These are phyloP conservation scores for Ganaspis brasiliensis DNA, from an alignment of 2,888 invertebrate genomes.

Conservation along the genomic window DNA sequence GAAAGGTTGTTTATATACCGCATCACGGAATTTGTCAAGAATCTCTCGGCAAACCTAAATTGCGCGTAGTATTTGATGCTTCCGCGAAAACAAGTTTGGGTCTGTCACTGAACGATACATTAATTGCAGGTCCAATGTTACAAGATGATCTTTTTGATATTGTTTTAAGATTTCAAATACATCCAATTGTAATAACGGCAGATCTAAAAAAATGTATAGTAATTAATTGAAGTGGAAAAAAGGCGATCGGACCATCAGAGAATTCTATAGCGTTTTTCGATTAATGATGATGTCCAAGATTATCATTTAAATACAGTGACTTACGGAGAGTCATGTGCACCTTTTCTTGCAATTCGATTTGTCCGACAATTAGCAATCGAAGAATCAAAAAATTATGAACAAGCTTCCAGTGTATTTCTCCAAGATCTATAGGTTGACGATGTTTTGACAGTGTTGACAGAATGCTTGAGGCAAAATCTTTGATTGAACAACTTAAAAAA, in stretches of 20 bases:
- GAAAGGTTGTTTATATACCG: conserved; percentile 12
- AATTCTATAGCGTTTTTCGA: conserved; percentile 43
- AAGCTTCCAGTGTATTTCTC: not conserved
- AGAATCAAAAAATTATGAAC: not conserved
- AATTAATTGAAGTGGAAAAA: too few relatives aligned
- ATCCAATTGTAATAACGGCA: conserved; percentile 60
- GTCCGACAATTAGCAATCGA: not conserved
- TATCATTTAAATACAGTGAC: conserved; percentile 40
- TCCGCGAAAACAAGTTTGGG: conserved; percentile 53
- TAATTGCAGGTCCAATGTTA: conserved; percentile 61
- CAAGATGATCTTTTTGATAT: conserved; percentile 59
- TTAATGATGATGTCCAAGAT: conserved; percentile 17
- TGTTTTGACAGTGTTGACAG: conserved; percentile 30
- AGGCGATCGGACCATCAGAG: conserved; percentile 53
- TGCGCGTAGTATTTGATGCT: conserved; percentile 66
- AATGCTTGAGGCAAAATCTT: not conserved
- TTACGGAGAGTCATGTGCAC: not conserved
- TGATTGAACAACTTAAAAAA: not conserved
- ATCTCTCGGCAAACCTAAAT: not conserved
- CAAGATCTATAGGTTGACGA: conserved; percentile 43
- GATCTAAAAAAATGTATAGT: too few relatives aligned
- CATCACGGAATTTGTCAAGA: conserved; percentile 16
- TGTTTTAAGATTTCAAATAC: conserved; percentile 60
- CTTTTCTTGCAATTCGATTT: not conserved
- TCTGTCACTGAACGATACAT: conserved; percentile 58